Percentiles rank a stretch among this genome's conserved stretches.
These are phyloP conservation scores for Lepidotrigona ventralis DNA, from an alignment of 1,140 invertebrate species.

Conservation along the genomic window DNA sequence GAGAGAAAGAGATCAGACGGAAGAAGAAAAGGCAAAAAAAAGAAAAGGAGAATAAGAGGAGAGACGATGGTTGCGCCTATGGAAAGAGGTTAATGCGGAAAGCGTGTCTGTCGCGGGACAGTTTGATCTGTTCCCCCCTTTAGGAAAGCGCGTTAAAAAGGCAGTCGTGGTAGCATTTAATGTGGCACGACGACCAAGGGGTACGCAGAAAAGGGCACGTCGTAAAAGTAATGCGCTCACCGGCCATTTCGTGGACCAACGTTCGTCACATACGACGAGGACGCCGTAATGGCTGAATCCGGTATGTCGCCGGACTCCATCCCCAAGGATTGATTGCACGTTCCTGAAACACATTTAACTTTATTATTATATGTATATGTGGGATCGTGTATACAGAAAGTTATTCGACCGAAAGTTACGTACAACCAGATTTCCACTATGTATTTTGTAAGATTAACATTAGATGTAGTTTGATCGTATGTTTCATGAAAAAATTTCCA, in stretches of 20 bases:
- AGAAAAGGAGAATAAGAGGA: neutral
- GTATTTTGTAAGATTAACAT: too few species aligned
- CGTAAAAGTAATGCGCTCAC: slow-evolving; percentile 76
- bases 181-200: neutral
- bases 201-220: neutral
- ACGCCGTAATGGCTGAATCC: slow-evolving; percentile 83
- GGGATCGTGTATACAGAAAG: too few species aligned
- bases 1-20: too few species aligned
- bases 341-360: slow-evolving; percentile 77
- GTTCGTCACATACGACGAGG: slow-evolving; percentile 84
- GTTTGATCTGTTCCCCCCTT: slow-evolving; percentile 16
- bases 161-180: slow-evolving; percentile 39
- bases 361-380: neutral
- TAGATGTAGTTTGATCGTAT: too few species aligned
- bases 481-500: too few species aligned
- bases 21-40: neutral
- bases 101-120: slow-evolving; percentile 30
- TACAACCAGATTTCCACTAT: too few species aligned
- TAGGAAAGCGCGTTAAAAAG: slow-evolving; percentile 27
- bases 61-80: neutral
- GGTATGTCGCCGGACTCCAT: slow-evolving; percentile 86
- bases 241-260: slow-evolving; percentile 84
- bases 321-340: slow-evolving; percentile 83
- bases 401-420: too few species aligned
- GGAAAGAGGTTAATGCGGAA: slow-evolving; percentile 36